Evolutionary conservation across 1,140 invertebrate species (phyloP).

Genomic region (Pinna nobilis): DNA sequence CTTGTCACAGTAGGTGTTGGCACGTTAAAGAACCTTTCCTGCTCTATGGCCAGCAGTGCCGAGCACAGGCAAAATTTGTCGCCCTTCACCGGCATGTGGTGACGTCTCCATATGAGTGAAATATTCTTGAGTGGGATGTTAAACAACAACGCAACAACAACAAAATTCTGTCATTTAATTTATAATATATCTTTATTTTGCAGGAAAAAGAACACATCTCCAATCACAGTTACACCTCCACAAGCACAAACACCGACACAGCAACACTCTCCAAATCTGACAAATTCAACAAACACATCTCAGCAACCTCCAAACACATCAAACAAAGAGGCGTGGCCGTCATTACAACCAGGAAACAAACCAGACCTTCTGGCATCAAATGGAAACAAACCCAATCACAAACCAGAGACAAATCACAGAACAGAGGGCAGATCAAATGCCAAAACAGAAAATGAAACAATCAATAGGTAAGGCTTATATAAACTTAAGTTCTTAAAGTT

Average conservation of each 20-base stretch:
- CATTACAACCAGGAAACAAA: conserved; percentile 42
- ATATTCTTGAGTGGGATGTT: too few species aligned
- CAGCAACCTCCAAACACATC: conserved; percentile 46
- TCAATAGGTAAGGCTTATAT: background rate
- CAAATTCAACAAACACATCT: conserved; percentile 35
- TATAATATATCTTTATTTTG: conserved; percentile 72
- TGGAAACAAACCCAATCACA: conserved; percentile 22
- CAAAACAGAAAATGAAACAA: conserved; percentile 34
- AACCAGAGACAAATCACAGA: conserved; percentile 32
- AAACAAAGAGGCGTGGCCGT: conserved; percentile 58
- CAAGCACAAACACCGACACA: conserved; percentile 5
- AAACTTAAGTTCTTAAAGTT: too few species aligned
- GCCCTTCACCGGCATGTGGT: too few species aligned
- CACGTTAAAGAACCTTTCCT: too few species aligned
- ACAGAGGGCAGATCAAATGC: conserved; percentile 42
- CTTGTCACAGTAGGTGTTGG: too few species aligned
- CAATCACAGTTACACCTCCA: conserved; percentile 46
- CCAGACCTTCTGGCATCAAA: conserved; percentile 15
- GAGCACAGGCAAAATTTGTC: too few species aligned
- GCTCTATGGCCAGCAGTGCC: too few species aligned
- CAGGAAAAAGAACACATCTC: conserved; percentile 65
- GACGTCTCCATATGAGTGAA: too few species aligned
- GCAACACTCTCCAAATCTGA: background rate
- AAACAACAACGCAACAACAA: too few species aligned
- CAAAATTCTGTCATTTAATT: too few species aligned